Conservation (phyloP, 2,888 invertebrate species). For the Cryptophagus acutangulus region DNA sequence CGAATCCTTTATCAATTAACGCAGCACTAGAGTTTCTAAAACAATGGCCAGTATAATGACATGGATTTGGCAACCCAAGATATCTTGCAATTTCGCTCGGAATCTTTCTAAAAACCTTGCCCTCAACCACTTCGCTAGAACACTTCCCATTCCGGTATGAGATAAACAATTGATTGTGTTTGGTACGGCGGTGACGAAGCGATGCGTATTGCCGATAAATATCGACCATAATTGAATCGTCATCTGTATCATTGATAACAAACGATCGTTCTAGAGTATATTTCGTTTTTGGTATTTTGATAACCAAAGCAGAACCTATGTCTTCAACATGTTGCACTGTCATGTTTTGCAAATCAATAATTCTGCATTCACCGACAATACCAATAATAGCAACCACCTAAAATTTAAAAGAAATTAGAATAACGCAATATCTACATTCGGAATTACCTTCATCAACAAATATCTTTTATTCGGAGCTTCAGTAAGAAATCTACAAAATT, state of each 20-base stretch:
- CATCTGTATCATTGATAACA: constrained; percentile 12
- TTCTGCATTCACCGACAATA: constrained; percentile 20
- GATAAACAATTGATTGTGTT: constrained; percentile 10
- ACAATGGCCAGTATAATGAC: neutral
- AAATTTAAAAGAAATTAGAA: constrained; percentile 8
- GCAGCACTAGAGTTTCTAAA: neutral
- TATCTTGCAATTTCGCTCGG: constrained; percentile 8
- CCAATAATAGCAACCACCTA: constrained; percentile 19
- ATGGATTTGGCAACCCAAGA: neutral
- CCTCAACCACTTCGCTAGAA: constrained; percentile 7
- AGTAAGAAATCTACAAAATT: neutral
- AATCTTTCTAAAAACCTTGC: constrained; percentile 7
- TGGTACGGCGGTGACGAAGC: constrained; percentile 11
- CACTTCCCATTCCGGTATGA: constrained; percentile 12
- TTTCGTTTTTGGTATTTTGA: constrained; percentile 18
- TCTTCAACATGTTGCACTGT: constrained; percentile 21
- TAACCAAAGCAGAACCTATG: constrained; percentile 8
- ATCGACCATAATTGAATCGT: constrained; percentile 5
- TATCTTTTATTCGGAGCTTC: neutral
- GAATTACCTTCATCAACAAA: constrained; percentile 4
- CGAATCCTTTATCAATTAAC: too few relatives aligned
- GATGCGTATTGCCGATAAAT: constrained; percentile 14
- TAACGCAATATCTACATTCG: neutral
- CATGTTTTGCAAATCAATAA: constrained; percentile 20
- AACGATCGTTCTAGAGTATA: constrained; percentile 15